These are phyloP conservation scores for Spizaetus ornatus DNA, from an alignment of 2,113 vertebrate genomes.

Conservation along the genomic window DNA sequence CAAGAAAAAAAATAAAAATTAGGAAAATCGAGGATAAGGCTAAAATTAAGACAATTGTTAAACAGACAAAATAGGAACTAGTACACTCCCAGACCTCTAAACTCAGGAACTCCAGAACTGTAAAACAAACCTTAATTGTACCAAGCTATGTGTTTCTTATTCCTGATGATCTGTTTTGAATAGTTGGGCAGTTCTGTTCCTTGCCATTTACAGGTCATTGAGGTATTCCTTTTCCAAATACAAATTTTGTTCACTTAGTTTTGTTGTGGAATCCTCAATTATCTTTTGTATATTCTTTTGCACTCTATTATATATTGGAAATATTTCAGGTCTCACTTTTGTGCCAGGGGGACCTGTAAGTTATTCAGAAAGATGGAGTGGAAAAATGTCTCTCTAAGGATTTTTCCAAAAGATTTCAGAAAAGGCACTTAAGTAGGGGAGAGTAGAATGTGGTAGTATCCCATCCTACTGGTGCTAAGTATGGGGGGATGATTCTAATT, in stretches of 20 bases:
- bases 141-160: not conserved
- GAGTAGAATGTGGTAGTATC: not conserved
- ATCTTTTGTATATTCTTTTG: not conserved
- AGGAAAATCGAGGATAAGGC: not conserved
- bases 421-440: not conserved
- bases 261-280: not conserved
- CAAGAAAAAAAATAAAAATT: not conserved
- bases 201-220: not conserved
- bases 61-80: not conserved
- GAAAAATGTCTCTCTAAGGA: not conserved
- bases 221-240: not conserved
- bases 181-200: not conserved
- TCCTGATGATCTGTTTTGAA: not conserved
- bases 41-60: not conserved
- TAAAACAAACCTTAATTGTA: not conserved
- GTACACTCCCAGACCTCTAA: not conserved
- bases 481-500: not conserved
- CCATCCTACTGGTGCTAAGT: not conserved
- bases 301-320: not conserved
- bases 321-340: not conserved
- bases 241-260: not conserved
- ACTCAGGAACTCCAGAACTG: not conserved
- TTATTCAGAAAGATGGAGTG: not conserved
- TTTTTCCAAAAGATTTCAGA: not conserved
- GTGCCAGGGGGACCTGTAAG: accelerated